Evolutionary conservation across 2,113 vertebrate genomes (phyloP), one percentile per base, ranked within the genome.

Genomic region (Barbus barbus): DNA sequence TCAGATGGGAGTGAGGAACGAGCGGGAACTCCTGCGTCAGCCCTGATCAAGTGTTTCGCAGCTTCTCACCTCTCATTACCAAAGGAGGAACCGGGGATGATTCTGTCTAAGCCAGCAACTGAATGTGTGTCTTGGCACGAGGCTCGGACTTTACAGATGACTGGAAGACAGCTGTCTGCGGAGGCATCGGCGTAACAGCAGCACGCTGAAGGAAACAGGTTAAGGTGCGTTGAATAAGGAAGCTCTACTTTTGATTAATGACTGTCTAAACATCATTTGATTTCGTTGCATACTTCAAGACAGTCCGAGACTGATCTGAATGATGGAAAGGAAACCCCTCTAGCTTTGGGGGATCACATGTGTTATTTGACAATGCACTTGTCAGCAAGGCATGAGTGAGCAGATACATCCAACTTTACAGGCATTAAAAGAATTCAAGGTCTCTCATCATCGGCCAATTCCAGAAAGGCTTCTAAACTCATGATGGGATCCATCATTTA

Each of bases 11-110:
- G 67, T 81, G 26, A 65, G 67, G 69, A 53, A 81, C 56, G 18
- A 51, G 26, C 77, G n/a, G 77, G 31, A 84, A 53, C 41, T 79
- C 75, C 6, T 63, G 65, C 58, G 2, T 41, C 38, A 41, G 69
- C 82, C 69, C 71, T 60, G 60, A 87, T 82, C 48, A 74, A 84
- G 78, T 87, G 36, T n/a, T 71, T 85, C 83, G 46, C 83, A 83
- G 48, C 71, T 86, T 84, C 63, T 51, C 63, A 85, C 48, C 77
- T 76, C 51, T 28, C 31, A 61, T 69, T 33, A 60, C 51, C 67
- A 41, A 33, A 58, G 51, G 76, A 71, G 28, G 20, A 80, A 26
- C 48, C 46, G 24, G 51, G 48, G 76, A 58, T 79, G 46, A 72
- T 74, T 85, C 36, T 12, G 11, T 8, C 48, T 24, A 61, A 71